Conservation (phyloP, 2,888 invertebrate species). For the Eristalis tenax region DNA sequence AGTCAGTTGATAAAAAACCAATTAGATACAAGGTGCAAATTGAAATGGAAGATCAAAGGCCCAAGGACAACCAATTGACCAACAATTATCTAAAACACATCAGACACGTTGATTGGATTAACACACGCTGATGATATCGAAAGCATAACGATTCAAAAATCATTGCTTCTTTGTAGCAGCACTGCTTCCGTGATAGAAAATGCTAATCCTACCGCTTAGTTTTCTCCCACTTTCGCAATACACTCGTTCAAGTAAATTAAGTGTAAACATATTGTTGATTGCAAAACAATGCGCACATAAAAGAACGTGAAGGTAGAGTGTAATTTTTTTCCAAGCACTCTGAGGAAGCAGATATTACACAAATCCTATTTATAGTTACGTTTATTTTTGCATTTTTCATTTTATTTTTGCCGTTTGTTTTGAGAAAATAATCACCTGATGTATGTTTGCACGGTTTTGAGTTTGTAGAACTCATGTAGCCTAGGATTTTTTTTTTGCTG, state of each 20-base stretch:
- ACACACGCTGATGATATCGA: background rate
- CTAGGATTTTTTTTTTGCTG: background rate
- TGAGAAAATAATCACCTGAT: conserved; percentile 50
- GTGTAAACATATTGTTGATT: conserved; percentile 27
- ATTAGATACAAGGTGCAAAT: background rate
- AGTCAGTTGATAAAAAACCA: background rate
- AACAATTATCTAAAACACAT: background rate
- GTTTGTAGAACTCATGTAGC: conserved; percentile 24
- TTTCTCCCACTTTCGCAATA: conserved; percentile 14
- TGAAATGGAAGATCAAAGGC: background rate
- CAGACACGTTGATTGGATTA: background rate
- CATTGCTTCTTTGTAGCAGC: background rate
- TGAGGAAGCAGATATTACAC: conserved; percentile 29
- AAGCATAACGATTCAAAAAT: background rate
- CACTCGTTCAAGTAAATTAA: background rate
- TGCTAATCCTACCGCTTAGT: background rate
- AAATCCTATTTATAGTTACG: conserved; percentile 45
- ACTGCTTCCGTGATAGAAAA: background rate
- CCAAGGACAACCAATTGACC: background rate
- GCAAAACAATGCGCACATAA: conserved; percentile 26
- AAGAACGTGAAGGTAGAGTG: conserved; percentile 8
- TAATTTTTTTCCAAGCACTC: background rate
- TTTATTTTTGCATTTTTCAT: conserved; percentile 41
- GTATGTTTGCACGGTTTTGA: conserved; percentile 18
- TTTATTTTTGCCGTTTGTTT: conserved; percentile 15